Evolutionary conservation across 2,888 invertebrate genomes (phyloP).

Genomic region (Amiota minor): DNA sequence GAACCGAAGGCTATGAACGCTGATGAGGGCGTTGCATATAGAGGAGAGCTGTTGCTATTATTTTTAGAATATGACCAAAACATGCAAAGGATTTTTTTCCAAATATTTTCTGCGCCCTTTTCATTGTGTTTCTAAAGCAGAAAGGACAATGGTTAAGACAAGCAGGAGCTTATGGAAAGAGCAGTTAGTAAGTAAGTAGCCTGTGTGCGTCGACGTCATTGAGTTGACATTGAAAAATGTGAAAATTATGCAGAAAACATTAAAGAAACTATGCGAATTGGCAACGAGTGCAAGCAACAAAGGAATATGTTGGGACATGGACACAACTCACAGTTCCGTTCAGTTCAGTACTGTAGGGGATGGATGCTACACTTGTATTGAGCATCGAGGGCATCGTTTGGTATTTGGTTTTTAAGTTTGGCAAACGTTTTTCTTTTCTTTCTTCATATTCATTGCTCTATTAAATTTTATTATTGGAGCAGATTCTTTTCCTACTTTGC

Average conservation of each 20-base stretch:
- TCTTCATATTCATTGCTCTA: conserved; percentile 25
- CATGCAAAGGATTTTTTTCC: conserved; percentile 64
- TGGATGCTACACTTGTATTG: not conserved
- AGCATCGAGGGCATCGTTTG: conserved; percentile 2
- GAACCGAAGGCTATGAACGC: too few species aligned
- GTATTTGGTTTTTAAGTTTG: conserved; percentile 15
- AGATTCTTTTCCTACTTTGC: conserved; percentile 3
- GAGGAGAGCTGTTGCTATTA: conserved; percentile 50
- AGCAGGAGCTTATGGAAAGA: not conserved
- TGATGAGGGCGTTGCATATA: not conserved
- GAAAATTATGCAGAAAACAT: conserved; percentile 71
- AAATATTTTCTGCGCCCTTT: not conserved
- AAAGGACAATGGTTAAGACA: not conserved
- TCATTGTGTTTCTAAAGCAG: not conserved
- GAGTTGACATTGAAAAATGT: conserved; percentile 72
- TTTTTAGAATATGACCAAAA: conserved; percentile 68
- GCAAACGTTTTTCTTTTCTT: conserved; percentile 12
- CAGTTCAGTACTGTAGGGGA: too few species aligned
- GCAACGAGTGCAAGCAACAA: conserved; percentile 29
- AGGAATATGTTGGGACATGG: not conserved
- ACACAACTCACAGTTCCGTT: too few species aligned
- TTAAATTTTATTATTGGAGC: conserved; percentile 50
- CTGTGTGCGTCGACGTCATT: conserved; percentile 45
- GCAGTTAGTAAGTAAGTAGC: not conserved
- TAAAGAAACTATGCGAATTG: conserved; percentile 65